Percentiles rank a stretch among this genome's conserved stretches.
Evolutionary conservation across 2,888 invertebrate species (phyloP).

Genomic region (Anaspis maculata): DNA sequence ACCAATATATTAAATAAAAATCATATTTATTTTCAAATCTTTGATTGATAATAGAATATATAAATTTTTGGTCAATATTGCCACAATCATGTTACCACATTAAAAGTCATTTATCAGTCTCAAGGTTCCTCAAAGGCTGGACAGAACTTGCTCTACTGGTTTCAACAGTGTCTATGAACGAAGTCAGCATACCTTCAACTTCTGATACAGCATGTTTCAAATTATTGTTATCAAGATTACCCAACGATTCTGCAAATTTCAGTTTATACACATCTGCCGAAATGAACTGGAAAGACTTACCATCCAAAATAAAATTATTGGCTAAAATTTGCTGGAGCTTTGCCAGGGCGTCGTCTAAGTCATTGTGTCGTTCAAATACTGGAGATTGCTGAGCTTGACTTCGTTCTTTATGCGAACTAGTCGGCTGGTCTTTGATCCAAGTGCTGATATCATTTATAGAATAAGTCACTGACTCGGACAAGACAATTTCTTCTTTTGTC

Average conservation of each 20-base stretch:
- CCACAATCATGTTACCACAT: slow-evolving; percentile 3
- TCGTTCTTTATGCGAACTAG: slow-evolving; percentile 3
- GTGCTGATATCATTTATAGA: slow-evolving; percentile 51
- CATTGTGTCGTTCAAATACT: slow-evolving; percentile 52
- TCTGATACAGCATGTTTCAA: slow-evolving; percentile 60
- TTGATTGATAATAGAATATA: slow-evolving; percentile 1
- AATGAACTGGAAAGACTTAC: slow-evolving; percentile 42
- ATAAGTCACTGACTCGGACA: slow-evolving; percentile 39
- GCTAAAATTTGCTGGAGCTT: slow-evolving; percentile 63
- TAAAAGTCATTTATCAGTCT: no score
- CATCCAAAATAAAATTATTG: slow-evolving; percentile 58
- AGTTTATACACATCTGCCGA: no score
- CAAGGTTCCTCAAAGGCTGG: slow-evolving; percentile 12
- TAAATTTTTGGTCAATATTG: slow-evolving; percentile 9
- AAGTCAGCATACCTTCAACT: slow-evolving; percentile 61
- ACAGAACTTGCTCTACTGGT: slow-evolving; percentile 42
- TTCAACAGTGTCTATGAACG: slow-evolving; percentile 60
- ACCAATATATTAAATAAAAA: slow-evolving; percentile 11
- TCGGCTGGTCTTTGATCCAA: slow-evolving; percentile 54
- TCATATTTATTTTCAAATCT: slow-evolving; percentile 9
- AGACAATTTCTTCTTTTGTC: no score
- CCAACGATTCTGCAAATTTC: slow-evolving; percentile 39
- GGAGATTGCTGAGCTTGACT: slow-evolving; percentile 13
- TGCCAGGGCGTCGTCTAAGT: slow-evolving; percentile 60
- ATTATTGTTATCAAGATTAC: slow-evolving; percentile 55